A percentile compares a stretch with the other conserved stretches of the same genome.
These are phyloP conservation scores for Ranitomeya imitator DNA, from an alignment of 2,113 vertebrate genomes.

Conservation along the genomic window DNA sequence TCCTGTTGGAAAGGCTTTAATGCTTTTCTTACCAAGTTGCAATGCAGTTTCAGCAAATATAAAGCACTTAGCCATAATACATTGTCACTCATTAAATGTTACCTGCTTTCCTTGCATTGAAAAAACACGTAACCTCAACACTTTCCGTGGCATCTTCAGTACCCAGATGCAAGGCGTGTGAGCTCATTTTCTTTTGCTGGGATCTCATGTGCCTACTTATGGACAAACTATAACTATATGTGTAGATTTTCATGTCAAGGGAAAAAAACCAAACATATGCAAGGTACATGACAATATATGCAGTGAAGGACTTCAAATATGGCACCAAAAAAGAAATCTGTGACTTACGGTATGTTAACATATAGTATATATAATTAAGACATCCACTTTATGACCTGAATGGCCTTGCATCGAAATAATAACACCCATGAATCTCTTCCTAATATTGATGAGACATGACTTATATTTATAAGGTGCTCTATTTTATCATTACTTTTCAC, in stretches of 20 bases:
- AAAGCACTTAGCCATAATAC: constrained; percentile 47
- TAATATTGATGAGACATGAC: too few species aligned
- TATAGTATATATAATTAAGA: not conserved
- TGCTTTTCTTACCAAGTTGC: constrained; percentile 54
- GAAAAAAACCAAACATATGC: not conserved
- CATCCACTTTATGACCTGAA: too few species aligned
- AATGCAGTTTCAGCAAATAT: constrained; percentile 57
- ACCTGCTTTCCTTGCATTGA: not conserved
- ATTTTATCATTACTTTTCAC: too few species aligned
- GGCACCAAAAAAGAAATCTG: not conserved
- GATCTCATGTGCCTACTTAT: not conserved
- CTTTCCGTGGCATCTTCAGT: not conserved
- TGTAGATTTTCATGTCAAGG: not conserved
- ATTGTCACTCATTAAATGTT: constrained; percentile 52
- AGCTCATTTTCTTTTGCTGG: not conserved
- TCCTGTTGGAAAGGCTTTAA: constrained; percentile 55
- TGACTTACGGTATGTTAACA: not conserved
- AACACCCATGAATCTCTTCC: too few species aligned
- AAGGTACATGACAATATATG: not conserved
- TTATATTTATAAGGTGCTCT: too few species aligned
- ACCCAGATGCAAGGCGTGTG: not conserved
- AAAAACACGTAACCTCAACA: not conserved
- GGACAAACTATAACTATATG: not conserved
- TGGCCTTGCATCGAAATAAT: too few species aligned
- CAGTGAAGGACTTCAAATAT: not conserved